Evolutionary conservation across 2,113 vertebrate species (phyloP), one percentile per base, ranked within the genome.

Genomic region (Triplophysa siluroides): DNA sequence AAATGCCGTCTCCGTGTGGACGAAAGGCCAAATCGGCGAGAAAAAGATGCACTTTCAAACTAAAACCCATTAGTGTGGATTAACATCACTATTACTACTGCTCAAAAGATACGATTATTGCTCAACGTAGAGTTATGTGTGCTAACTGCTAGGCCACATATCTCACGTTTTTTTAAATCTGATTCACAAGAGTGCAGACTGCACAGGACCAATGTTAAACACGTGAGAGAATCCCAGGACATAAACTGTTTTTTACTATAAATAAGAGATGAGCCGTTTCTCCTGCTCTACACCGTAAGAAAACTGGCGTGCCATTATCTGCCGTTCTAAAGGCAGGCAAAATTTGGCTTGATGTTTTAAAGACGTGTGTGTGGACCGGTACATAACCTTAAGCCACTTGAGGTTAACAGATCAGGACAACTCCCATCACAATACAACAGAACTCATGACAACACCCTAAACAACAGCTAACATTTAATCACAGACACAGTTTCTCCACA

Each of bases 321-420:
- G 38, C 7, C 11, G 16, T 4, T 19, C 21, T 47, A 41, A 64
- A 7, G 14, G 21, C 13, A 69, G 18, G n/a, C 29, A 68, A 68
- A 67, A 67, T 24, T 6, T 52, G 50, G 1, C 64, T 45, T 70
- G 12, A 19, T 50, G 45, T 54, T 54, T 66, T 16, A 45, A 12
- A 56, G n/a, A 47, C 43, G 65, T 45, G 29, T 66, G 63, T 78
- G 38, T 4, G 50, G 0, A 38, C 16, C 29, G n/a, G 43, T 38
- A 54, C 45, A 56, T 18, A 67, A 52, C 76, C 52, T 26, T 23
- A 60, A 58, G 33, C 9, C 16, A n/a, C 66, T 26, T 26, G 8
- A 29, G 60, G 38, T 16, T n/a, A 21, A 54, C 68, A 54, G 24
- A 54, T 54, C 52, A 47, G 56, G 63, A 78, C n/a, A 69, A 56